These are phyloP conservation scores for Bradypodion ventrale DNA, from an alignment of 2,797 vertebrate genomes.

Conservation along the genomic window DNA sequence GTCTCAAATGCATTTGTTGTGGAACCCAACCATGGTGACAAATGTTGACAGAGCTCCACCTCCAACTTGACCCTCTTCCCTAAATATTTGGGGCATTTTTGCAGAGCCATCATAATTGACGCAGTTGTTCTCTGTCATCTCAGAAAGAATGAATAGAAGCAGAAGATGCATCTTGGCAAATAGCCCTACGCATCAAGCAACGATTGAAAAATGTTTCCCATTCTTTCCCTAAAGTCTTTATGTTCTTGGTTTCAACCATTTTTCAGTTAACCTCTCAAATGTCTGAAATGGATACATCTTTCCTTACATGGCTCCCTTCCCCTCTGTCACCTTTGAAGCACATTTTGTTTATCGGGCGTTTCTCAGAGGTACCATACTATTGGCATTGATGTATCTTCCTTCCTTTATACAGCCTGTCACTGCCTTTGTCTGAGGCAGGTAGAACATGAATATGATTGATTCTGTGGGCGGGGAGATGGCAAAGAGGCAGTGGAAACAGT, in stretches of 20 bases:
- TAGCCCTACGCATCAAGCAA: background rate
- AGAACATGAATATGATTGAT: slow-evolving; percentile 50
- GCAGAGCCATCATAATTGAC: slow-evolving; percentile 6
- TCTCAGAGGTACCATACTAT: slow-evolving; percentile 51
- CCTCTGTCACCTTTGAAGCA: slow-evolving; percentile 52
- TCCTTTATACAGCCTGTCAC: slow-evolving; percentile 32
- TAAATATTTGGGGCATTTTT: background rate
- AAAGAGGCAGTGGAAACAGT: background rate
- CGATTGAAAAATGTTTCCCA: no score
- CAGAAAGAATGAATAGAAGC: no score
- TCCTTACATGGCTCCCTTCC: slow-evolving; percentile 59
- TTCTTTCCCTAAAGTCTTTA: background rate
- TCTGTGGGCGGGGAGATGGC: slow-evolving; percentile 42
- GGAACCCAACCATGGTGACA: slow-evolving; percentile 50
- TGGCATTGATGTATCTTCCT: slow-evolving; percentile 66
- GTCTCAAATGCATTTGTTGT: slow-evolving; percentile 59
- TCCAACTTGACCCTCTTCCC: background rate
- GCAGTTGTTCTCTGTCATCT: no score
- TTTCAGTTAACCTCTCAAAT: slow-evolving; percentile 31
- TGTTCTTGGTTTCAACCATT: slow-evolving; percentile 28
- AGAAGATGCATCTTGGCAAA: background rate
- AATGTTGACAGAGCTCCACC: slow-evolving; percentile 43
- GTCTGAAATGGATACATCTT: slow-evolving; percentile 54
- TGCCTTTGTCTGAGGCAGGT: slow-evolving; percentile 43
- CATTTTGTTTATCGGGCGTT: slow-evolving; percentile 60